These are phyloP conservation scores for Lethenteron reissneri DNA, from an alignment of 2,113 vertebrate species.

Conservation along the genomic window DNA sequence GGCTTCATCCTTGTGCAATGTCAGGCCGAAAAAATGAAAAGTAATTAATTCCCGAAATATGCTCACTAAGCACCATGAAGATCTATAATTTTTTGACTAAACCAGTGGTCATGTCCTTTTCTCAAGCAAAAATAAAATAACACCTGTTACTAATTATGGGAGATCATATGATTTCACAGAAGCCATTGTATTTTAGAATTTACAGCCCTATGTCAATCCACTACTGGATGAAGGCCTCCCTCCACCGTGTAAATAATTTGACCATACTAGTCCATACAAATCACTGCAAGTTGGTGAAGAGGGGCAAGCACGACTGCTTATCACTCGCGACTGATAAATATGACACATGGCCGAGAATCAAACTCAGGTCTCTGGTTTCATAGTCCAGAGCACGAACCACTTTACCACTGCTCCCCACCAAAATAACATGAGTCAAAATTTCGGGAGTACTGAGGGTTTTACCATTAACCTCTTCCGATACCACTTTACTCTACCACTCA, in stretches of 20 bases:
- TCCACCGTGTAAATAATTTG: too few relatives aligned
- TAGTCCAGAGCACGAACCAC: neutral
- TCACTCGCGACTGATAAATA: too few relatives aligned
- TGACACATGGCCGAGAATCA: neutral
- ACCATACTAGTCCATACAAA: too few relatives aligned
- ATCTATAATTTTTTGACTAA: neutral
- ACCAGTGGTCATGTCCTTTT: neutral
- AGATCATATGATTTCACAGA: too few relatives aligned
- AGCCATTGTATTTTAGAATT: too few relatives aligned
- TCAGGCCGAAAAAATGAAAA: neutral
- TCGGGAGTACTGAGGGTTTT: neutral
- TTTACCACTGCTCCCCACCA: neutral
- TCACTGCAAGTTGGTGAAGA: too few relatives aligned
- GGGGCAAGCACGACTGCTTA: too few relatives aligned
- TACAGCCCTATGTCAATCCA: too few relatives aligned
- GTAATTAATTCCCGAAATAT: neutral
- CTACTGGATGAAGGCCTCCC: too few relatives aligned
- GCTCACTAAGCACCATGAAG: neutral
- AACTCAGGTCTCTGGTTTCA: neutral
- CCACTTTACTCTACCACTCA: neutral
- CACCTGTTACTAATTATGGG: neutral
- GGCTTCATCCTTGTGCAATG: conserved; percentile 67
- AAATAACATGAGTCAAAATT: neutral
- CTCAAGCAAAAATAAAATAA: neutral
- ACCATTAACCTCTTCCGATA: neutral